phyloP scores from a whole-genome alignment of 1,140 invertebrate genomes.

The Brachionus rotundiformis region DNA sequence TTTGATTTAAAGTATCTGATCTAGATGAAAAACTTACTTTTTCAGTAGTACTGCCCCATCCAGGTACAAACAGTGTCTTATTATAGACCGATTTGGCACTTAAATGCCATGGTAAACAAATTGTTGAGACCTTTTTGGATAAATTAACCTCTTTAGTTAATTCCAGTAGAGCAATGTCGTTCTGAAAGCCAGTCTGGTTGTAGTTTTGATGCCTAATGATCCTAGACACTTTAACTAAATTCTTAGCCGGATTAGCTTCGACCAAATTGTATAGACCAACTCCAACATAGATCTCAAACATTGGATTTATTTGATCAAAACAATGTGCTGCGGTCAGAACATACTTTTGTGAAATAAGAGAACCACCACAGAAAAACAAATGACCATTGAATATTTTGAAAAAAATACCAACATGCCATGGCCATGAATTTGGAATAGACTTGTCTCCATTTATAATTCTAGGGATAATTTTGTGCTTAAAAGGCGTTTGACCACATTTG shows the following conservation, averaged over 20 bases:
- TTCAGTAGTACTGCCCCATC: constrained; percentile 27
- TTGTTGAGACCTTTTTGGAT: not conserved
- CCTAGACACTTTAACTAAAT: not conserved
- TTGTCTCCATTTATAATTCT: constrained; percentile 2
- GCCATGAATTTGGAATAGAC: constrained; percentile 22
- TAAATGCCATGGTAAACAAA: not conserved
- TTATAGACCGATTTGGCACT: not conserved
- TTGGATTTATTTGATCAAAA: not conserved
- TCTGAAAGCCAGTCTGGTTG: not conserved
- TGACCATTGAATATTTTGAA: not conserved
- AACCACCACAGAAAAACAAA: constrained; percentile 53
- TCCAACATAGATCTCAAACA: not conserved
- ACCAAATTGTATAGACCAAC: not conserved
- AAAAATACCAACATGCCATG: constrained; percentile 26
- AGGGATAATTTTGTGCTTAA: not conserved
- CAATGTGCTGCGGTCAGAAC: constrained; percentile 54
- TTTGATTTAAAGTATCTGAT: not conserved
- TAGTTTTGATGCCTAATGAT: not conserved
- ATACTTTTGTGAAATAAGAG: constrained; percentile 53
- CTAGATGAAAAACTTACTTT: not conserved
- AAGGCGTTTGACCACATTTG: not conserved
- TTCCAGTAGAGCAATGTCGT: constrained; percentile 22
- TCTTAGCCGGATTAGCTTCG: not conserved
- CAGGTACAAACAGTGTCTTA: not conserved
- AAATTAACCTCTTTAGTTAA: not conserved